phyloP scores from a whole-genome alignment of 2,888 invertebrate species.

The Drosophila kuntzei region DNA sequence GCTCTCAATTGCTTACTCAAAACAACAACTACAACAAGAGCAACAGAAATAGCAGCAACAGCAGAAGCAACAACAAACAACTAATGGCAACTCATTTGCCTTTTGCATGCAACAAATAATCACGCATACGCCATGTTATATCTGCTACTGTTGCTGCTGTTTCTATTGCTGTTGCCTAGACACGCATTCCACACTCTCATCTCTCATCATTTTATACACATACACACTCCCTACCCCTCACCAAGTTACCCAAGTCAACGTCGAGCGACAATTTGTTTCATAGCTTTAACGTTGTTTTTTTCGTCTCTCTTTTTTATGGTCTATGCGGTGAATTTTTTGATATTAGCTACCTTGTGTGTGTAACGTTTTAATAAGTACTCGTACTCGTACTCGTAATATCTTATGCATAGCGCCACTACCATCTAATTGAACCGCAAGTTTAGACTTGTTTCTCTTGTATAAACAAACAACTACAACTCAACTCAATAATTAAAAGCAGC shows the following conservation, averaged over 20 bases:
- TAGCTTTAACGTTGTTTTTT: conserved; percentile 74
- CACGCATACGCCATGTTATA: conserved; percentile 55
- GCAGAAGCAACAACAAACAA: conserved; percentile 1
- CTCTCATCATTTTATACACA: conserved; percentile 38
- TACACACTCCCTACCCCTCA: background rate
- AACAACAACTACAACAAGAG: conserved; percentile 20
- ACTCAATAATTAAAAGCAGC: conserved; percentile 55
- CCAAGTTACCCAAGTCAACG: conserved; percentile 4
- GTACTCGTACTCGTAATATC: conserved; percentile 42
- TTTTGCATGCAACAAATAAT: conserved; percentile 56
- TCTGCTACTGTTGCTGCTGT: conserved; percentile 19
- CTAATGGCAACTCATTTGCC: conserved; percentile 28
- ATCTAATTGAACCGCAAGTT: conserved; percentile 58
- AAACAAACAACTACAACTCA: conserved; percentile 45
- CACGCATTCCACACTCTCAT: conserved; percentile 29
- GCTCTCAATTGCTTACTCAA: conserved; percentile 43
- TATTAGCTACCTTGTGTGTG: conserved; percentile 78
- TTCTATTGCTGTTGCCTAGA: conserved; percentile 17
- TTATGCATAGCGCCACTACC: conserved; percentile 62
- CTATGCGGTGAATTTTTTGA: conserved; percentile 65
- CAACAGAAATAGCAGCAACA: conserved; percentile 13
- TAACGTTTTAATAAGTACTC: conserved; percentile 67
- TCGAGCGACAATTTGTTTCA: conserved; percentile 63
- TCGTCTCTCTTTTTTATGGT: conserved; percentile 44
- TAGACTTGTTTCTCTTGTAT: conserved; percentile 64